Percentiles rank a stretch among this genome's conserved stretches.
These are phyloP conservation scores for Abrostola tripartita DNA, from an alignment of 2,888 invertebrate species.

Conservation along the genomic window DNA sequence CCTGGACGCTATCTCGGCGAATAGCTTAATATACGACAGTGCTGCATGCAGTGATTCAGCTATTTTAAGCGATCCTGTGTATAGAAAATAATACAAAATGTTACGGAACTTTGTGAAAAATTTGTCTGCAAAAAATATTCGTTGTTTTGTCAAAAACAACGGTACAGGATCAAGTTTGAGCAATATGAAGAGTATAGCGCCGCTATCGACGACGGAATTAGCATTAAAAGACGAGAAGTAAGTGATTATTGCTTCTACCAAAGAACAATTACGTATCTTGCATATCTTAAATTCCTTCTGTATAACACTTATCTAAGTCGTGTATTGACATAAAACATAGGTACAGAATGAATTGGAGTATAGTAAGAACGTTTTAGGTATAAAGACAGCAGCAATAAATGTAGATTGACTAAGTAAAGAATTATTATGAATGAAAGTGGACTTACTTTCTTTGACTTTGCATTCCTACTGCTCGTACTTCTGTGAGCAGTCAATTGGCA, in stretches of 20 bases:
- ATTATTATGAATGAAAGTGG: too few relatives aligned
- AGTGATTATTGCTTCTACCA: constrained; percentile 55
- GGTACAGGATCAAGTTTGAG: constrained; percentile 69
- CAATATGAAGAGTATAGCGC: constrained; percentile 69
- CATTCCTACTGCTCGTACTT: too few relatives aligned
- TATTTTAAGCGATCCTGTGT: constrained; percentile 23
- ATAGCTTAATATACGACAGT: constrained; percentile 42
- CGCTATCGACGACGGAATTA: constrained; percentile 76
- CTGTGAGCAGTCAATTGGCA: too few relatives aligned
- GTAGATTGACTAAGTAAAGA: too few relatives aligned
- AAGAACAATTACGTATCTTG: too few relatives aligned
- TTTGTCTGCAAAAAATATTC: constrained; percentile 67
- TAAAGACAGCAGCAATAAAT: too few relatives aligned
- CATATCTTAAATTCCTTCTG: too few relatives aligned
- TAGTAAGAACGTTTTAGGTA: too few relatives aligned
- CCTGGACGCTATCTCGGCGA: constrained; percentile 33
- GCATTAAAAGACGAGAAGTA: constrained; percentile 80
- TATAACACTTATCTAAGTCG: too few relatives aligned
- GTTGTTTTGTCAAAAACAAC: constrained; percentile 70
- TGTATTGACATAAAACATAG: too few relatives aligned
- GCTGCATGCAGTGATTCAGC: constrained; percentile 49
- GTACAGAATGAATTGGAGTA: too few relatives aligned
- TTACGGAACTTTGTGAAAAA: constrained; percentile 74
- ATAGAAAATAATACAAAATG: constrained; percentile 63
- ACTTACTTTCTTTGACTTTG: too few relatives aligned